Evolutionary conservation across 2,797 vertebrate species (phyloP).

Genomic region (Lates japonicus): DNA sequence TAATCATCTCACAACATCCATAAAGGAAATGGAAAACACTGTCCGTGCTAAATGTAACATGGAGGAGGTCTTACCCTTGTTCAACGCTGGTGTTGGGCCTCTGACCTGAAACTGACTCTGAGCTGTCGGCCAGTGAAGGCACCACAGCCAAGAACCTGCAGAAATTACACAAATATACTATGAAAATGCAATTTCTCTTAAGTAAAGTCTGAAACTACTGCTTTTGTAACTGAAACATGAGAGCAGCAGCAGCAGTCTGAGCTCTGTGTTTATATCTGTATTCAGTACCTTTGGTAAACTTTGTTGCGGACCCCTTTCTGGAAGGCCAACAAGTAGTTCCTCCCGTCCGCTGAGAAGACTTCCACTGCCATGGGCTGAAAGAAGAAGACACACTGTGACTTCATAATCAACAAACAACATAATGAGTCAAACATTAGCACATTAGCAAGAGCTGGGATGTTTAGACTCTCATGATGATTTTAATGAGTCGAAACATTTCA

Average conservation of each 20-base stretch:
- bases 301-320: slow-evolving; percentile 99
- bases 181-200: no score
- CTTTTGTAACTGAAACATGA: neutral
- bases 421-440: neutral
- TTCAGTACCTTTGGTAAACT: slow-evolving; percentile 96
- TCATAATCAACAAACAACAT: neutral
- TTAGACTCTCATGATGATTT: no score
- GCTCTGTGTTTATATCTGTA: neutral
- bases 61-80: slow-evolving; percentile 88
- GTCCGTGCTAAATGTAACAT: neutral
- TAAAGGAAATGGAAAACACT: neutral
- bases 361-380: slow-evolving; percentile 96
- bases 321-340: slow-evolving; percentile 97
- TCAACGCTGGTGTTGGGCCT: slow-evolving; percentile 99
- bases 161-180: neutral
- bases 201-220: neutral
- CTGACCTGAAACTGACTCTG: slow-evolving; percentile 97
- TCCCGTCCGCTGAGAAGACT: slow-evolving; percentile 97
- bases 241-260: neutral
- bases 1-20: neutral
- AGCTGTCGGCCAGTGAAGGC: slow-evolving; percentile 97
- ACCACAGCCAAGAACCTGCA: slow-evolving; percentile 97
- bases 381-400: neutral
- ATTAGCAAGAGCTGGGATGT: neutral
- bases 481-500: no score